Percentiles rank a stretch among this genome's conserved stretches.
Conservation (phyloP, 2,888 invertebrate genomes). For the Sthenelais limicola region DNA sequence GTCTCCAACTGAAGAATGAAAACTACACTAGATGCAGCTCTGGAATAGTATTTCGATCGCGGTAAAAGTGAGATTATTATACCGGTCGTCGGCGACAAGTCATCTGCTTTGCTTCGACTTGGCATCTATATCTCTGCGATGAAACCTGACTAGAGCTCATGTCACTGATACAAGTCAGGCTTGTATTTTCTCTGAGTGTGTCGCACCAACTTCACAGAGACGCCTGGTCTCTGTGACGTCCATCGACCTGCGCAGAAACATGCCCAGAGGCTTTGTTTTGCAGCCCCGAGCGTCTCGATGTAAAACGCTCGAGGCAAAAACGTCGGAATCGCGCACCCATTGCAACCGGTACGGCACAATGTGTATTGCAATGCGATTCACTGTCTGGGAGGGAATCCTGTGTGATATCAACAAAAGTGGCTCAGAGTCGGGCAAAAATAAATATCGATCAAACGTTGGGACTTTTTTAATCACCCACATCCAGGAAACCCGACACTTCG, state of each 20-base stretch:
- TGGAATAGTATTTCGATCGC: no score
- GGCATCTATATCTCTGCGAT: slow-evolving; percentile 2
- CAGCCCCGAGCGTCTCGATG: slow-evolving; percentile 22
- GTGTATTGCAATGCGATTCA: slow-evolving; percentile 29
- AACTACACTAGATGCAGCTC: no score
- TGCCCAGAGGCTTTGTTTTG: slow-evolving; percentile 31
- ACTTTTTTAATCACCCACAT: not conserved
- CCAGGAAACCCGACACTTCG: no score
- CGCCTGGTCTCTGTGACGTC: slow-evolving; percentile 22
- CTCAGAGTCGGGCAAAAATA: slow-evolving; percentile 5
- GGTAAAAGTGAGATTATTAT: no score
- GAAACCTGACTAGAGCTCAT: slow-evolving; percentile 5
- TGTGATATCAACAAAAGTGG: slow-evolving; percentile 12
- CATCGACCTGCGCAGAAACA: slow-evolving; percentile 20
- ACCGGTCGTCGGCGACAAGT: no score
- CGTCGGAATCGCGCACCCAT: not conserved
- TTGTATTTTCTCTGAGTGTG: slow-evolving; percentile 31
- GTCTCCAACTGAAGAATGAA: no score
- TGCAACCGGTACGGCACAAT: slow-evolving; percentile 6
- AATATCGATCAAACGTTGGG: slow-evolving; percentile 18
- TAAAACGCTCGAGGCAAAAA: slow-evolving; percentile 25
- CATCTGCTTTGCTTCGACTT: not conserved
- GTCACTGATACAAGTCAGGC: slow-evolving; percentile 16
- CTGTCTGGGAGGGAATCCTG: not conserved
- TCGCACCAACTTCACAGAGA: slow-evolving; percentile 14